phyloP scores from a whole-genome alignment of 1,140 invertebrate species.

The Aphis craccivora region DNA sequence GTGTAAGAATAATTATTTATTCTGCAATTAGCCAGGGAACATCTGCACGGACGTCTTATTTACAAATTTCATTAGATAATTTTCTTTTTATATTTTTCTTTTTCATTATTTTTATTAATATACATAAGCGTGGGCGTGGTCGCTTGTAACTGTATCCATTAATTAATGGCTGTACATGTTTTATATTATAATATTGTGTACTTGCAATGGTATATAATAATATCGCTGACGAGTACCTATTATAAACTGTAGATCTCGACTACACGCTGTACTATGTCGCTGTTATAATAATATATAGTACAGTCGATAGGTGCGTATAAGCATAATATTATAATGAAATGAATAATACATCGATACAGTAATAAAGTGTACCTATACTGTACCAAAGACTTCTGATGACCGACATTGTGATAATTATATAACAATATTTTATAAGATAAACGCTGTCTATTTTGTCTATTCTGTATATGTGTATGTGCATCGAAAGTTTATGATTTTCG shows the following conservation, averaged over 20 bases:
- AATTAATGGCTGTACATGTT: conserved; percentile 4
- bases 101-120: conserved; percentile 33
- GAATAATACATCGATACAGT: too few species aligned
- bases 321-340: background rate
- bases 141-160: background rate
- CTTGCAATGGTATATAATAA: background rate
- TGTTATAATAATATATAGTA: background rate
- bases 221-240: background rate
- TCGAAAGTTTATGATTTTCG: background rate
- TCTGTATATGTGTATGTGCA: background rate
- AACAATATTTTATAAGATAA: conserved; percentile 13
- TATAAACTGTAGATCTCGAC: background rate
- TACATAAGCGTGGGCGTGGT: background rate
- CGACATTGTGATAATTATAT: conserved; percentile 8
- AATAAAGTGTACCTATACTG: background rate
- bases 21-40: conserved; percentile 29
- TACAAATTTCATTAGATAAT: conserved; percentile 29
- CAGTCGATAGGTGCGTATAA: background rate
- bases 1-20: conserved; percentile 41
- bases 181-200: conserved; percentile 11
- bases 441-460: conserved; percentile 3
- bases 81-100: conserved; percentile 6
- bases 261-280: background rate
- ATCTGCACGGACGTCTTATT: conserved; percentile 27
- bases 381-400: background rate